phyloP scores from a whole-genome alignment of 1,140 invertebrate genomes.

The Maniola jurtina region DNA sequence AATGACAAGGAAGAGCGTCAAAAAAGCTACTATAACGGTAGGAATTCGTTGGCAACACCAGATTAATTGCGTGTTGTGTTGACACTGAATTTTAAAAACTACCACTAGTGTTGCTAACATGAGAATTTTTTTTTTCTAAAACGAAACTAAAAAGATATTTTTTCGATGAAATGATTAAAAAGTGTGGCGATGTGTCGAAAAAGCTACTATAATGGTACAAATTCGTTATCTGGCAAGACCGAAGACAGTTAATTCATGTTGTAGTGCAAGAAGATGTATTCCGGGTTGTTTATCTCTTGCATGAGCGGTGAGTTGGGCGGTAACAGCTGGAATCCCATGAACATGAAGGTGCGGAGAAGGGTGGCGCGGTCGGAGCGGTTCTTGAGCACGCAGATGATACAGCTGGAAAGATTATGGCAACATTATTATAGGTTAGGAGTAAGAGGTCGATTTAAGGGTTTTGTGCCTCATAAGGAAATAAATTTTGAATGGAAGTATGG shows the following conservation, averaged over 20 bases:
- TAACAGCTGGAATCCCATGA: constrained; percentile 94
- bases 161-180: too few relatives aligned
- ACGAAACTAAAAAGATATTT: too few relatives aligned
- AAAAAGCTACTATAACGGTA: constrained; percentile 18
- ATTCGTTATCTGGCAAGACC: constrained; percentile 15
- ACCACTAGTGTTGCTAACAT: too few relatives aligned
- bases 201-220: constrained; percentile 18
- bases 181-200: neutral
- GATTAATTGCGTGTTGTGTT: constrained; percentile 86
- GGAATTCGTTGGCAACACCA: constrained; percentile 14
- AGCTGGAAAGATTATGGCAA: constrained; percentile 49
- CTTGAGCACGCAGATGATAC: constrained; percentile 88
- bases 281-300: constrained; percentile 80
- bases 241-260: constrained; percentile 82
- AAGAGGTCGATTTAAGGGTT: too few relatives aligned
- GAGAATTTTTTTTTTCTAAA: too few relatives aligned
- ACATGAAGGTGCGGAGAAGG: constrained; percentile 96
- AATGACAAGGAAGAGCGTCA: neutral
- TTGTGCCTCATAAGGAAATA: too few relatives aligned
- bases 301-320: constrained; percentile 89
- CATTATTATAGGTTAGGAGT: neutral
- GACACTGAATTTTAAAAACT: constrained; percentile 23
- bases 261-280: constrained; percentile 90
- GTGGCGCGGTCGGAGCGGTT: constrained; percentile 90
- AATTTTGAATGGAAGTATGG: too few relatives aligned